Percentiles rank a stretch among this genome's conserved stretches.
These are phyloP conservation scores for Andrena fulva DNA, from an alignment of 2,888 invertebrate species.

Conservation along the genomic window DNA sequence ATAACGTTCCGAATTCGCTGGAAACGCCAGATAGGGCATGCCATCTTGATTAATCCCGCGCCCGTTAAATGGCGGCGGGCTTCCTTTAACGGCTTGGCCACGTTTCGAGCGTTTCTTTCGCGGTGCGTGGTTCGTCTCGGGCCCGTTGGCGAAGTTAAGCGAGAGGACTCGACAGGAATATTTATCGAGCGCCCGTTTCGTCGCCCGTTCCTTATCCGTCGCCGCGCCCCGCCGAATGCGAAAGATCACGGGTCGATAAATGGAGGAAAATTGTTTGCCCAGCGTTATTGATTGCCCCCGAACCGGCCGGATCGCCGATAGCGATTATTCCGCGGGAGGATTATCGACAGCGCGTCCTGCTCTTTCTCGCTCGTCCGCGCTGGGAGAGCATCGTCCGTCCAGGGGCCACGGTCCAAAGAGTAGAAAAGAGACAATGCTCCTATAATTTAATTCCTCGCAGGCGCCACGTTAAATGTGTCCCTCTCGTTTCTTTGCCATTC, in stretches of 20 bases:
- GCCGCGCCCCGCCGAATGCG: background rate
- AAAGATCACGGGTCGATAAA: conserved; percentile 9
- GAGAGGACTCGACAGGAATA: conserved; percentile 26
- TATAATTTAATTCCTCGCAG: no score
- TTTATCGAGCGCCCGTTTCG: conserved; percentile 12
- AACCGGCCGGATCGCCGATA: conserved; percentile 7
- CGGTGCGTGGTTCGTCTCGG: background rate
- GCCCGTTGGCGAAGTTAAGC: conserved; percentile 8
- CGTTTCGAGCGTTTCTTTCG: conserved; percentile 21
- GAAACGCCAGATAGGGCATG: no score
- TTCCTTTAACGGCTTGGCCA: conserved; percentile 27
- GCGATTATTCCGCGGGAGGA: conserved; percentile 1
- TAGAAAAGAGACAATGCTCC: no score
- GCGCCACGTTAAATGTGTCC: no score
- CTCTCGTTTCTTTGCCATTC: no score
- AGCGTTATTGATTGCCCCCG: background rate
- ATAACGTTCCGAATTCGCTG: no score
- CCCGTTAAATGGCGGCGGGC: conserved; percentile 1
- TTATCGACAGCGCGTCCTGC: background rate
- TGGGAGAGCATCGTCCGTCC: no score
- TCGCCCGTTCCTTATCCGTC: background rate
- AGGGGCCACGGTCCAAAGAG: no score
- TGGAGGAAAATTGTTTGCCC: background rate
- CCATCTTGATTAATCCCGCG: background rate
- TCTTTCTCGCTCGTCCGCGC: no score